A percentile compares a stretch with the other conserved stretches of the same genome.
Evolutionary conservation across 1,140 invertebrate species (phyloP).

Genomic region (Sinonovacula constricta): DNA sequence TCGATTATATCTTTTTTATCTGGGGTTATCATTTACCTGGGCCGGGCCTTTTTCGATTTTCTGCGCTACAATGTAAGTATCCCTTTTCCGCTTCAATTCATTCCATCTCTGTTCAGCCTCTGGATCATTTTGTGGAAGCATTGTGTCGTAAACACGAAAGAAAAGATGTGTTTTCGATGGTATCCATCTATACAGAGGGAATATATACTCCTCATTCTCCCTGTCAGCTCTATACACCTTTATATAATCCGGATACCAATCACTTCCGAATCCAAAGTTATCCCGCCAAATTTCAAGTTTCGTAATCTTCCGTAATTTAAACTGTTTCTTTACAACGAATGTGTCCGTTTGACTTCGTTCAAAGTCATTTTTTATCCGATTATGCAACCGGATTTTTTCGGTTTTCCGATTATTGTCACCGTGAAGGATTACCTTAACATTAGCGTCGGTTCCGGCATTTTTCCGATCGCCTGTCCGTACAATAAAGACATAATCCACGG

Average conservation of each 20-base stretch:
- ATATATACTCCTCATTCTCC: conserved; percentile 26
- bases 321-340: conserved; percentile 62
- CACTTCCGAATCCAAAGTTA: conserved; percentile 48
- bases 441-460: conserved; percentile 51
- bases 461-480: conserved; percentile 52
- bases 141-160: conserved; percentile 50
- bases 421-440: conserved; percentile 64
- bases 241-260: conserved; percentile 54
- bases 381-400: conserved; percentile 65
- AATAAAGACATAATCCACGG: conserved; percentile 52
- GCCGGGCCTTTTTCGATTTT: conserved; percentile 38
- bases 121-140: conserved; percentile 47
- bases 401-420: conserved; percentile 68
- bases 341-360: conserved; percentile 71
- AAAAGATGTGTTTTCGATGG: conserved; percentile 34
- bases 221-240: conserved; percentile 27
- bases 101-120: conserved; percentile 41
- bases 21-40: no score
- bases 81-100: conserved; percentile 42
- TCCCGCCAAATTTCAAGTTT: conserved; percentile 55
- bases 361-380: conserved; percentile 74
- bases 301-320: conserved; percentile 48
- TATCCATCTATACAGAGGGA: conserved; percentile 57
- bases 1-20: no score
- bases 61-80: conserved; percentile 20